Percentiles rank a stretch among this genome's conserved stretches.
phyloP scores from a whole-genome alignment of 2,797 vertebrate species.

The Leptoclinus maculatus region DNA sequence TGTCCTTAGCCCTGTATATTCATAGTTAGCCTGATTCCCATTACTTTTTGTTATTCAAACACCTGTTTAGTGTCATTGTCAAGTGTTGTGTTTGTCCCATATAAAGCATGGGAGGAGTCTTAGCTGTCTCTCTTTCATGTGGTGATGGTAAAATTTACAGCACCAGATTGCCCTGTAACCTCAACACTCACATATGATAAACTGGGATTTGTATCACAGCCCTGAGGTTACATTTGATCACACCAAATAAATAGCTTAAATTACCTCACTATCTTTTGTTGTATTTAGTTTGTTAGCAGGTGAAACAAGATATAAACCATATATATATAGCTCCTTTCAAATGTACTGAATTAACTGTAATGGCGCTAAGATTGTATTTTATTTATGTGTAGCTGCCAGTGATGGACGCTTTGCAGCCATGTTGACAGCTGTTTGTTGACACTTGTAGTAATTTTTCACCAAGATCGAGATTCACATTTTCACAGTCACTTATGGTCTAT shows the following conservation, averaged over 20 bases:
- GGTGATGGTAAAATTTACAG: background rate
- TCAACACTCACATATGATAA: background rate
- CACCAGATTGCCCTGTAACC: background rate
- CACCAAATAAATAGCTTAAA: slow-evolving; percentile 4
- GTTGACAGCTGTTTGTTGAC: background rate
- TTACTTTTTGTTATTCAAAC: background rate
- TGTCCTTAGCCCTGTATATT: background rate
- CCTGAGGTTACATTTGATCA: background rate
- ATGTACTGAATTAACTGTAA: background rate
- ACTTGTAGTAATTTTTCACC: background rate
- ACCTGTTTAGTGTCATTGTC: background rate
- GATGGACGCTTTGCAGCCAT: background rate
- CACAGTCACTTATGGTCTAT: background rate
- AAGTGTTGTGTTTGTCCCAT: background rate
- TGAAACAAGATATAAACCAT: background rate
- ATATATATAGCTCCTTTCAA: background rate
- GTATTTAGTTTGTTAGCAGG: background rate
- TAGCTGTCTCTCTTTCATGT: background rate
- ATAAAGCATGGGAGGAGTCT: background rate
- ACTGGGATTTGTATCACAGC: background rate
- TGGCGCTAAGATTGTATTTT: background rate
- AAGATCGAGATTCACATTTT: background rate
- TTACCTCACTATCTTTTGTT: background rate
- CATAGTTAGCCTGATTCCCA: background rate
- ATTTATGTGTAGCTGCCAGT: background rate